Percentiles rank a stretch among this genome's conserved stretches.
These are phyloP conservation scores for Cyclura pinguis DNA, from an alignment of 2,797 vertebrate genomes.

Conservation along the genomic window DNA sequence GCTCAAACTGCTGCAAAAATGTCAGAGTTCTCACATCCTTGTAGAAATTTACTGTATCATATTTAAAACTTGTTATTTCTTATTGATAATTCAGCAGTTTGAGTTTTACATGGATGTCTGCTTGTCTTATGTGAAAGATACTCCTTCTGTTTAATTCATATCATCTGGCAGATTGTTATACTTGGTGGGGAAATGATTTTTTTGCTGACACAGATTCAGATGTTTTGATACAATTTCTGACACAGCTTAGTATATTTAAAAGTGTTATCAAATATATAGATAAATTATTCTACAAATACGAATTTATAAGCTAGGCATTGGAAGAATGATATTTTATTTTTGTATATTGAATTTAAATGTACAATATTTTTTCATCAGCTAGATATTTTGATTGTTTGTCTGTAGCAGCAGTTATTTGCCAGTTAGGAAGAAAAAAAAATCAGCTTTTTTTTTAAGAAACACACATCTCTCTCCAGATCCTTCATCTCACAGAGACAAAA, in stretches of 20 bases:
- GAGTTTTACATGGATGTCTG: conserved; percentile 40
- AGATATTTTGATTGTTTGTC: conserved; percentile 58
- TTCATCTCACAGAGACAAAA: conserved; percentile 81
- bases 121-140: conserved; percentile 69
- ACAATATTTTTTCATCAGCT: conserved; percentile 33
- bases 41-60: conserved; percentile 30
- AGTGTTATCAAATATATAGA: conserved; percentile 70
- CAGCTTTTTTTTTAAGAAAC: conserved; percentile 76
- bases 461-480: conserved; percentile 80
- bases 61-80: conserved; percentile 40
- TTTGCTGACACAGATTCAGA: conserved; percentile 77
- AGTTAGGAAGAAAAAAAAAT: conserved; percentile 13
- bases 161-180: conserved; percentile 72
- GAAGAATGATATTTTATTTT: conserved; percentile 36
- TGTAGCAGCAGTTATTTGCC: conserved; percentile 61
- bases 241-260: conserved; percentile 59
- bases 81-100: conserved; percentile 46
- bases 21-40: conserved; percentile 3
- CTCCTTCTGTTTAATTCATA: conserved; percentile 76
- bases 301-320: conserved; percentile 50
- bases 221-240: conserved; percentile 62
- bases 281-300: conserved; percentile 66
- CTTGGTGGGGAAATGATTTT: conserved; percentile 71
- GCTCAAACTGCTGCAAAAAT: conserved; percentile 7
- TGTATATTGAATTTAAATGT: conserved; percentile 65